These are phyloP conservation scores for Solenopsis fugax DNA, from an alignment of 1,140 invertebrate species.

Conservation along the genomic window DNA sequence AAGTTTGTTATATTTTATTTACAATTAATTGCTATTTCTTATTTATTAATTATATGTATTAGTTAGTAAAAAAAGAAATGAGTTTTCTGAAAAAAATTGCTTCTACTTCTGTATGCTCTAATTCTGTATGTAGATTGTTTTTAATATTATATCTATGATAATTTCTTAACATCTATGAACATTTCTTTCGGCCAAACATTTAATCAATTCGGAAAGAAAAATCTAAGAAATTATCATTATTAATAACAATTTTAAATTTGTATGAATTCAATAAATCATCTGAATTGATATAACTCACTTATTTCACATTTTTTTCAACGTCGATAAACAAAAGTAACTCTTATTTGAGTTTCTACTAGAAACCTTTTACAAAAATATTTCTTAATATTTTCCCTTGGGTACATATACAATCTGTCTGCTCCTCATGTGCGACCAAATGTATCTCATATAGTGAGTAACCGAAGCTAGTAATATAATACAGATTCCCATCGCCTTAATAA, in stretches of 20 bases:
- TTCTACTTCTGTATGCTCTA: background rate
- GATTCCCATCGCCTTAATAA: conserved; percentile 92
- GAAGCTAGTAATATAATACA: conserved; percentile 85
- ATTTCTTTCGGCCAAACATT: background rate
- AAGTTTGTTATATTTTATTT: background rate
- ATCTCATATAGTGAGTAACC: conserved; percentile 91
- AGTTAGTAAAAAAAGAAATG: background rate
- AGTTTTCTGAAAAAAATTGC: background rate
- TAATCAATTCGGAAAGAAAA: background rate
- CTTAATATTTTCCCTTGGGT: conserved; percentile 36
- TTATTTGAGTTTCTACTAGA: background rate
- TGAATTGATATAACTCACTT: background rate
- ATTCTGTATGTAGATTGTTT: background rate
- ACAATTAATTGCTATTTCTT: conserved; percentile 15
- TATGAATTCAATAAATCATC: background rate
- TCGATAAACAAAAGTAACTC: background rate
- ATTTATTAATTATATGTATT: conserved; percentile 5
- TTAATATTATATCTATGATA: background rate
- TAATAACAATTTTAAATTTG: background rate
- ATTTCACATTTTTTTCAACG: background rate
- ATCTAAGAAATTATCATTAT: background rate
- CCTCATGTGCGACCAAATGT: conserved; percentile 41
- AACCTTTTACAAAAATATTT: background rate
- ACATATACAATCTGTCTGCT: conserved; percentile 57
- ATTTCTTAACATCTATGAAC: background rate